Base-by-base conservation (phyloP, 2,113 vertebrate species). In the Microtus oregoni region DNA sequence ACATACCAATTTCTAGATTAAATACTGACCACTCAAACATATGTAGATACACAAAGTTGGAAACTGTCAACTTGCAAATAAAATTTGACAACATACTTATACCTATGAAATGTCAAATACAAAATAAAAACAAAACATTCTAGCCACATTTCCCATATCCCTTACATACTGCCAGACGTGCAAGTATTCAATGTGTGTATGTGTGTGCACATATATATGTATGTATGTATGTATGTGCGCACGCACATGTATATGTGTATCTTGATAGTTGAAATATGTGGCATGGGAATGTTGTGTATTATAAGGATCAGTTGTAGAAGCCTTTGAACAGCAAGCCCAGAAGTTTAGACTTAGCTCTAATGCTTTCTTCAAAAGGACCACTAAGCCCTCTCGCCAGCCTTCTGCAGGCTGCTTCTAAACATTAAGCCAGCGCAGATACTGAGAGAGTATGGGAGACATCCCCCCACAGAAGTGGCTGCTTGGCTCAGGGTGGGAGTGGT, bases 331-430 rank as follows among this genome's bases (percentile, higher is more conserved):
- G 28, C 81, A 92, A 94, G 58, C 17, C 82, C 76, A 89, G 44
- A 92, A 92, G n/a, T 95, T 81, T 91, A 47, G 44, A 91, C 78
- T 95, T 90, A 94, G 91, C 41, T 87, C 2, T n/a, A 94, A 96
- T 76, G 70, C 79, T 70, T 83, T 50, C 67, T 89, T 81, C 89
- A 90, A 94, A 94, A 94, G 79, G 68, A 88, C 58, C 58, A 73
- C 61, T 94, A 86, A 92, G 73, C 19, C 32, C 50, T 95, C 26
- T 92, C 82, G 3, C 5, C 58, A 32, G 78, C 76, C 86, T 41
- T 77, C 14, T 30, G 41, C 19, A 91, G 77, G 61, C 72, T 91
- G 38, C 41, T 75, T 58, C 24, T 77, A 38, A 89, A 55, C 79
- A 52, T 91, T 86, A 91, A 38, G 68, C 55, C 38, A 93, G 50